A percentile compares a stretch with the other conserved stretches of the same genome.
phyloP scores from a whole-genome alignment of 2,888 invertebrate genomes.

The Tiliacea aurago region DNA sequence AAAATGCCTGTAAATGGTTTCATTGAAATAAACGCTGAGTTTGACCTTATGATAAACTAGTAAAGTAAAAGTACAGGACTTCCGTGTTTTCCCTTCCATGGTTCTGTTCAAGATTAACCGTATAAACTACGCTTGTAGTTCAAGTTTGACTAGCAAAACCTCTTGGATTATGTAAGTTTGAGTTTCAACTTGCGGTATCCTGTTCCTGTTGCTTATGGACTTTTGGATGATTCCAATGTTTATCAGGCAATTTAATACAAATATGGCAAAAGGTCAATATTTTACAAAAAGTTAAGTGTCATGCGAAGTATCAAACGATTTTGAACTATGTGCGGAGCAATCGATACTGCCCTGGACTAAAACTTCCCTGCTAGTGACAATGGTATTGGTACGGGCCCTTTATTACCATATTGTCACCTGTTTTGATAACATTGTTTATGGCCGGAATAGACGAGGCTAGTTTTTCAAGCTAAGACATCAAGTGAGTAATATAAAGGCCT shows the following conservation, averaged over 20 bases:
- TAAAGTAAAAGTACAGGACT: conserved; percentile 4
- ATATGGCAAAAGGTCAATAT: not conserved
- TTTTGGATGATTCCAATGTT: not conserved
- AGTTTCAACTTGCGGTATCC: conserved; percentile 4
- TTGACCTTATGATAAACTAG: not conserved
- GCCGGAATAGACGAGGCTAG: not conserved
- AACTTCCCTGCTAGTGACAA: not conserved
- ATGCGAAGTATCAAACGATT: too few relatives aligned
- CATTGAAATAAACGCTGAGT: not conserved
- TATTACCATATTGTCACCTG: not conserved
- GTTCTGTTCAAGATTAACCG: conserved; percentile 11
- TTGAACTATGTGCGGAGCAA: not conserved
- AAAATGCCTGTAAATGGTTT: not conserved
- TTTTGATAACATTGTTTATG: not conserved
- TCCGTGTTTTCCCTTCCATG: not conserved
- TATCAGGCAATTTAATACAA: not conserved
- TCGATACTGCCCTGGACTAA: too few relatives aligned
- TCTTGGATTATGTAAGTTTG: conserved; percentile 8
- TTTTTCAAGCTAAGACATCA: too few relatives aligned
- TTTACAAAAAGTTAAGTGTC: not conserved
- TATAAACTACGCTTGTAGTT: not conserved
- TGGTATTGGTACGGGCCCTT: not conserved
- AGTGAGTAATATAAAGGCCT: not conserved
- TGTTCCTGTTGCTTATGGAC: not conserved
- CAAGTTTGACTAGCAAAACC: conserved; percentile 12